phyloP scores from a whole-genome alignment of 2,797 vertebrate species.

The Rhadinocentrus ornatus region DNA sequence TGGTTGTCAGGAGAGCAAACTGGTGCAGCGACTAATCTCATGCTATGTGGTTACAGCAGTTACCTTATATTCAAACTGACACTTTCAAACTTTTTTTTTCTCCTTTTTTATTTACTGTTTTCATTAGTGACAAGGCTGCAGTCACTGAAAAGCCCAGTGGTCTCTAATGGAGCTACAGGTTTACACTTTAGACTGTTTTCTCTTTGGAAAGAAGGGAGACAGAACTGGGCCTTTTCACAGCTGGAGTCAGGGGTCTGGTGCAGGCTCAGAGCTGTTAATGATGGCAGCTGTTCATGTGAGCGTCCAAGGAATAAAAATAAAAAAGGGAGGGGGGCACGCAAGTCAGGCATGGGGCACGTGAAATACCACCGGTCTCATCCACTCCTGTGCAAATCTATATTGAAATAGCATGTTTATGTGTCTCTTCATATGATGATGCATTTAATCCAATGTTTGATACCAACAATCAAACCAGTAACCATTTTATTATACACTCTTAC shows the following conservation, averaged over 20 bases:
- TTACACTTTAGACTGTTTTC: constrained; percentile 51
- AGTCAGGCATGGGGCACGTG: constrained; percentile 50
- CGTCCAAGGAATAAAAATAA: constrained; percentile 25
- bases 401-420: constrained; percentile 43
- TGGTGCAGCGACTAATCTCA: constrained; percentile 82
- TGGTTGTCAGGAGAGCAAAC: constrained; percentile 78
- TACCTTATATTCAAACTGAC: constrained; percentile 42
- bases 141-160: constrained; percentile 47
- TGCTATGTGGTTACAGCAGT: constrained; percentile 79
- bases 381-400: constrained; percentile 73
- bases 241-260: constrained; percentile 58
- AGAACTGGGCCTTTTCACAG: constrained; percentile 72
- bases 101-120: constrained; percentile 11
- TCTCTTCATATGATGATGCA: constrained; percentile 52
- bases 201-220: constrained; percentile 73
- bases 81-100: constrained; percentile 41
- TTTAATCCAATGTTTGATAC: constrained; percentile 62
- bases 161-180: constrained; percentile 61
- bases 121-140: constrained; percentile 31
- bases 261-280: constrained; percentile 59
- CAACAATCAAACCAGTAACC: constrained; percentile 55
- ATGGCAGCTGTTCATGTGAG: constrained; percentile 65
- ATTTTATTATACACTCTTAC: constrained; percentile 48
- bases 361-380: constrained; percentile 57
- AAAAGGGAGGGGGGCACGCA: constrained; percentile 8